Conservation (phyloP, 2,113 vertebrate species). For the Limanda limanda region DNA sequence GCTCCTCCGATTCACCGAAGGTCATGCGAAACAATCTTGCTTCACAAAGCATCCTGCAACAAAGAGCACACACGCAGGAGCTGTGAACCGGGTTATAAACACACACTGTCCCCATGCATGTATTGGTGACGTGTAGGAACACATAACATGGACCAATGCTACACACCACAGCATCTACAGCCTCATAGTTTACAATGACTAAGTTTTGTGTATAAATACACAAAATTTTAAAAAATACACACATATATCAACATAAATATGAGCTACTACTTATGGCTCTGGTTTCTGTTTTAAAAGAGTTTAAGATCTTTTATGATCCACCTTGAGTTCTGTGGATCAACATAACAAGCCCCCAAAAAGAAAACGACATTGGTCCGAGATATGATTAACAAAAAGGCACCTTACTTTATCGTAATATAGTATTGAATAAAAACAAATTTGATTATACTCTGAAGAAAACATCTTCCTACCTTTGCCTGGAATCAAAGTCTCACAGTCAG, state of each 20-base stretch:
- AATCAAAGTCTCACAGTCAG: slow-evolving; percentile 2
- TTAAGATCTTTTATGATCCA: background rate
- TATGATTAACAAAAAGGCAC: no score
- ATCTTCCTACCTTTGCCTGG: slow-evolving; percentile 44
- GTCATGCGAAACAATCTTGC: slow-evolving; percentile 87
- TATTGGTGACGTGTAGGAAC: background rate
- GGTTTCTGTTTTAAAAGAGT: no score
- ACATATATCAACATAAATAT: background rate
- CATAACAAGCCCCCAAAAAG: background rate
- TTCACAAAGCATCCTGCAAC: slow-evolving; percentile 92
- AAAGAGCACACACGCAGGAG: slow-evolving; percentile 21
- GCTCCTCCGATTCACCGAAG: slow-evolving; percentile 73
- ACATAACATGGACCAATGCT: background rate
- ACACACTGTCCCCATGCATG: background rate
- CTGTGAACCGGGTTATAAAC: background rate
- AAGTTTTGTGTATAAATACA: background rate
- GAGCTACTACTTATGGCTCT: background rate
- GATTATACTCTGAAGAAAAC: slow-evolving; percentile 1
- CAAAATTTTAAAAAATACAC: background rate
- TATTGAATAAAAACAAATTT: background rate
- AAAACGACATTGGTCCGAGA: background rate
- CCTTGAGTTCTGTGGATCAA: background rate
- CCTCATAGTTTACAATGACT: background rate
- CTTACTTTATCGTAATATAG: background rate
- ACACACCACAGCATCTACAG: background rate